phyloP scores from a whole-genome alignment of 2,888 invertebrate species.

The Heteromyza rotundicornis region DNA sequence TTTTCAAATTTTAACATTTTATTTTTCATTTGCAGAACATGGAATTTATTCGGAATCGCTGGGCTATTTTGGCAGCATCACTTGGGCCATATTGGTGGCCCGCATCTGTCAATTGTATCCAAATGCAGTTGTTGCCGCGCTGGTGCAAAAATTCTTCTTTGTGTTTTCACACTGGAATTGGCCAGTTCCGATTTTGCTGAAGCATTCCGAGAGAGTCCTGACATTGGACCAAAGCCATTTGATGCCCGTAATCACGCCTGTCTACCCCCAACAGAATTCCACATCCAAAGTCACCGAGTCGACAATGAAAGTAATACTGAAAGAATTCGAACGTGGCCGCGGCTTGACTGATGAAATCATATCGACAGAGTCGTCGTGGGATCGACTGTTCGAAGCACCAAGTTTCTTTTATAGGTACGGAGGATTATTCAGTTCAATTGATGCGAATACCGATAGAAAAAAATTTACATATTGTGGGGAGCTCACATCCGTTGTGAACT shows the following conservation, averaged over 20 bases:
- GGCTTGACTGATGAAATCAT: constrained; percentile 80
- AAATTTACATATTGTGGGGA: too few species aligned
- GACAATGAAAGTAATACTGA: constrained; percentile 86
- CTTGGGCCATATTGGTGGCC: too few species aligned
- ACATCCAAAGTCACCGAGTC: constrained; percentile 94
- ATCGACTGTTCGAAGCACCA: constrained; percentile 85
- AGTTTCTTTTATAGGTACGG: constrained; percentile 82
- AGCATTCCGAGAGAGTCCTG: constrained; percentile 68
- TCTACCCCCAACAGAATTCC: constrained; percentile 97
- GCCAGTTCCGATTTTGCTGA: too few species aligned
- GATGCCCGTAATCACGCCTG: constrained; percentile 98
- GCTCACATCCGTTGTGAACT: too few species aligned
- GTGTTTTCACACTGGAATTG: too few species aligned
- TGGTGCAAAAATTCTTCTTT: too few species aligned
- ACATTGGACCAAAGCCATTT: constrained; percentile 86
- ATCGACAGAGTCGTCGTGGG: constrained; percentile 80
- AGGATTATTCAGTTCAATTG: constrained; percentile 92
- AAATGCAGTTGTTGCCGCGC: too few species aligned
- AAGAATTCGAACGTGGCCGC: constrained; percentile 79
- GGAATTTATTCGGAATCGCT: too few species aligned
- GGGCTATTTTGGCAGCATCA: too few species aligned
- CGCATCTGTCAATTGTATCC: too few species aligned
- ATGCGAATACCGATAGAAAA: constrained; percentile 79
- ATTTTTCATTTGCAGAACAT: too few species aligned
- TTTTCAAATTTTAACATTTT: too few species aligned